Conservation (phyloP, 2,797 vertebrate genomes). For the Cynopterus sphinx region DNA sequence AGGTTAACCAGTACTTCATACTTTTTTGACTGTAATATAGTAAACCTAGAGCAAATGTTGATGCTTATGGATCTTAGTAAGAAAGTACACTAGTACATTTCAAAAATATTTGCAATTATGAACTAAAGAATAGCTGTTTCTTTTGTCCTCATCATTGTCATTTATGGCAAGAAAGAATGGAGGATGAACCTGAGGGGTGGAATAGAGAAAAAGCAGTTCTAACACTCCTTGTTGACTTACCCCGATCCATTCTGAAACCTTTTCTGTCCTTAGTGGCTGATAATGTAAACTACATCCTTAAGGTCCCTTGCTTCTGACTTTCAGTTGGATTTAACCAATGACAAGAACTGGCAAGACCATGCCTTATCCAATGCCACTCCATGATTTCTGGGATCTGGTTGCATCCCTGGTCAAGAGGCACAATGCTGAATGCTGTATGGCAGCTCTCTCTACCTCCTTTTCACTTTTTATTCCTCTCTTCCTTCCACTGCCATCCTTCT, state of each 20-base stretch:
- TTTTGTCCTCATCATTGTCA: background rate
- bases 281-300: background rate
- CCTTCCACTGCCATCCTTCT: background rate
- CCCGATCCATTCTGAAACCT: background rate
- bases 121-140: background rate
- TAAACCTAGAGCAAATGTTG: background rate
- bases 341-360: background rate
- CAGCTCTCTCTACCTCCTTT: background rate
- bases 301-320: background rate
- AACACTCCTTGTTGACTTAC: background rate
- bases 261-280: background rate
- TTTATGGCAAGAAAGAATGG: background rate
- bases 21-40: background rate
- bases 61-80: background rate
- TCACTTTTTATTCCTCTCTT: fast-evolving
- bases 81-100: background rate
- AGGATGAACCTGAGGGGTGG: background rate
- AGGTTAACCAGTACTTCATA: background rate
- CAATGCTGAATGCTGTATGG: background rate
- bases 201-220: background rate
- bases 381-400: background rate
- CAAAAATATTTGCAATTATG: background rate
- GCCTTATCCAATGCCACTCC: background rate
- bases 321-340: background rate
- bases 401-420: background rate